Conservation (phyloP, 2,113 vertebrate genomes). For the Takifugu bimaculatus region DNA sequence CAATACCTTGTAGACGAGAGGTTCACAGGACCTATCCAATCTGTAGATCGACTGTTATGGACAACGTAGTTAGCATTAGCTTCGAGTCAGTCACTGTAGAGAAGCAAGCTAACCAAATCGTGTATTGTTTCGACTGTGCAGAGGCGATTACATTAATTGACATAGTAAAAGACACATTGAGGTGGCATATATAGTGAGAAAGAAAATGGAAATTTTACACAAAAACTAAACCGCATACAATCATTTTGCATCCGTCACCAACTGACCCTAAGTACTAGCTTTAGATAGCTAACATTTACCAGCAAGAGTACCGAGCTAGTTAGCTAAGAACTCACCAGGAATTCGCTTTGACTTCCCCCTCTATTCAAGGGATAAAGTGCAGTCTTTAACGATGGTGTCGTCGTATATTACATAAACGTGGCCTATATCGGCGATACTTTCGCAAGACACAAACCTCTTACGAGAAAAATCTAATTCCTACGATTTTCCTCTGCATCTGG, state of each 20-base stretch:
- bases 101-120: constrained; percentile 19
- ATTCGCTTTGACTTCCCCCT: constrained; percentile 76
- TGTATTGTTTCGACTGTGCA: constrained; percentile 13
- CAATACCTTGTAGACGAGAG: constrained; percentile 52
- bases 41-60: constrained; percentile 39
- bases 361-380: constrained; percentile 70
- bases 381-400: constrained; percentile 60
- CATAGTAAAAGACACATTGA: constrained; percentile 1
- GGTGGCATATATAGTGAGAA: background rate
- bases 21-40: constrained; percentile 40
- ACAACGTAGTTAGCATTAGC: constrained; percentile 49
- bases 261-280: constrained; percentile 62
- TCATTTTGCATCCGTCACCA: constrained; percentile 51
- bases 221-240: constrained; percentile 21
- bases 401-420: constrained; percentile 70
- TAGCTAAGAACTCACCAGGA: constrained; percentile 77
- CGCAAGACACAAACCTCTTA: constrained; percentile 48
- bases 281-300: constrained; percentile 58
- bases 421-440: constrained; percentile 56
- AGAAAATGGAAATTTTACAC: background rate
- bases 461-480: constrained; percentile 61
- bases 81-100: constrained; percentile 22
- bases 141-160: constrained; percentile 34
- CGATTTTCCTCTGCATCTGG: constrained; percentile 72
- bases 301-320: constrained; percentile 50